phyloP scores from a whole-genome alignment of 2,888 invertebrate genomes.

The Octodonta nipae region DNA sequence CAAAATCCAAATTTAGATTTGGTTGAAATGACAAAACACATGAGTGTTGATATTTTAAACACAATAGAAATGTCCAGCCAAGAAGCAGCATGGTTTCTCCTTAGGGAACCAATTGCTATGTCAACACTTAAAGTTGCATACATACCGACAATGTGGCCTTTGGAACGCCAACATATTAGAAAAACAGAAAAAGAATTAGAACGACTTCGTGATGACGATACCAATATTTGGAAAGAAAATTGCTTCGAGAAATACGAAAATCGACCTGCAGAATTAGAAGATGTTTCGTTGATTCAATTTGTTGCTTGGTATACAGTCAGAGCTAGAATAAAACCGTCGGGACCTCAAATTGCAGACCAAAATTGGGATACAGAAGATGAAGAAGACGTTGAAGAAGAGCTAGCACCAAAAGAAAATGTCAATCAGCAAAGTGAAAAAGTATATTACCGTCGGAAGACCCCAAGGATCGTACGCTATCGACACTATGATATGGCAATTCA shows the following conservation, averaged over 20 bases:
- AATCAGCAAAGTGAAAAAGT: not conserved
- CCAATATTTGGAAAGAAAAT: conserved; percentile 33
- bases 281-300: conserved; percentile 30
- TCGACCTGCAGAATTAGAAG: conserved; percentile 25
- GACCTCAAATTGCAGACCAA: not conserved
- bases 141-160: conserved; percentile 30
- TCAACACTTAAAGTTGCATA: conserved; percentile 22
- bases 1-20: conserved; percentile 28
- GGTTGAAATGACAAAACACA: not conserved
- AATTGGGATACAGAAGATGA: conserved; percentile 7
- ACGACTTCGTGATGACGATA: conserved; percentile 25
- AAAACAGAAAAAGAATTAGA: conserved; percentile 25
- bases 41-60: conserved; percentile 25
- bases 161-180: conserved; percentile 27
- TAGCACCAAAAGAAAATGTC: not conserved
- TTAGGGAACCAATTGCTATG: conserved; percentile 33
- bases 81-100: conserved; percentile 36
- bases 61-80: conserved; percentile 28
- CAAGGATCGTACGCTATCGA: conserved; percentile 27
- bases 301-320: conserved; percentile 21
- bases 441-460: not conserved
- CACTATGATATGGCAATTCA: conserved; percentile 26
- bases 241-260: conserved; percentile 32
- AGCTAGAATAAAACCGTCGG: not conserved
- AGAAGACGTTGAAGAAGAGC: conserved; percentile 13